phyloP scores from a whole-genome alignment of 2,797 vertebrate genomes.

The Malacoraja senta region DNA sequence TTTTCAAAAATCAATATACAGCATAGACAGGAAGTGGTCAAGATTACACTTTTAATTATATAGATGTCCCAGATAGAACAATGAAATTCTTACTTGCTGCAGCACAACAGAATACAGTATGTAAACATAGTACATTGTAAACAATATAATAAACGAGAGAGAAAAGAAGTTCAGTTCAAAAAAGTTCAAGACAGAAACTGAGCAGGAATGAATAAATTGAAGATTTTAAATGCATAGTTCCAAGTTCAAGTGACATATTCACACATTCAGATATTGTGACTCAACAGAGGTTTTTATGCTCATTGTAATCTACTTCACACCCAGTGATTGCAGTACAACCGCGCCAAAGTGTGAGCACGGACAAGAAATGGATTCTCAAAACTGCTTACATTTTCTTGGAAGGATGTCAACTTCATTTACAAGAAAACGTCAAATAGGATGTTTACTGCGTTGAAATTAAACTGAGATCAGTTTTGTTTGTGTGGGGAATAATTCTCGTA shows the following conservation, averaged over 20 bases:
- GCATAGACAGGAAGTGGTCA: too few species aligned
- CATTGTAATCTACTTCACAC: neutral
- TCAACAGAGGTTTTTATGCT: neutral
- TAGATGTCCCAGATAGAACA: too few species aligned
- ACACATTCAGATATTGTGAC: neutral
- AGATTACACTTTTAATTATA: too few species aligned
- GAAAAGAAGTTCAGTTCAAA: too few species aligned
- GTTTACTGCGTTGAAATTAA: neutral
- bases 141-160: too few species aligned
- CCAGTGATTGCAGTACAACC: neutral
- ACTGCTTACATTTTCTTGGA: neutral
- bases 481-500: too few species aligned
- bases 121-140: too few species aligned
- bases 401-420: conserved; percentile 10
- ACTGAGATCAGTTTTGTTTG: neutral
- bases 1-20: too few species aligned
- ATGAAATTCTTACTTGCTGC: too few species aligned
- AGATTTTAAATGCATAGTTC: neutral
- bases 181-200: neutral
- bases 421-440: neutral
- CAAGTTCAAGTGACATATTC: neutral
- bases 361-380: neutral
- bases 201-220: neutral
- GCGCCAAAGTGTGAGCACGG: neutral
- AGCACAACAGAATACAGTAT: too few species aligned